Evolutionary conservation across 2,113 vertebrate species (phyloP).

Genomic region (Cyanocitta stelleri): DNA sequence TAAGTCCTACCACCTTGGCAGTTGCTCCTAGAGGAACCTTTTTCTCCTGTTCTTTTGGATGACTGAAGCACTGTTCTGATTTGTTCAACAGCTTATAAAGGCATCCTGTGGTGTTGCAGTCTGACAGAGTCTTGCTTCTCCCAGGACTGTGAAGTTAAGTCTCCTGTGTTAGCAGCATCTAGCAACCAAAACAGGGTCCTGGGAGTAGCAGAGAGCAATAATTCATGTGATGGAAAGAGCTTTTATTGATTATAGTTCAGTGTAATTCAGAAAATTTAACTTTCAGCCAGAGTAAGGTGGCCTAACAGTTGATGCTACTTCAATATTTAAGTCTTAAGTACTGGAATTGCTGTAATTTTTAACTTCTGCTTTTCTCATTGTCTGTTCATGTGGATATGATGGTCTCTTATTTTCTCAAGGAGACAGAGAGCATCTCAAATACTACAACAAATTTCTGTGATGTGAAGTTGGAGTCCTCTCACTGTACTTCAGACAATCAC

Average conservation of each 20-base stretch:
- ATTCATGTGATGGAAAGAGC: background rate
- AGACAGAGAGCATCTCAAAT: conserved; percentile 20
- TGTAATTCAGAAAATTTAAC: background rate
- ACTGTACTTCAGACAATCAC: background rate
- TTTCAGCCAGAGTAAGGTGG: background rate
- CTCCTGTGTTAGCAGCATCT: background rate
- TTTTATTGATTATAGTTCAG: background rate
- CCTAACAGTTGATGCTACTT: background rate
- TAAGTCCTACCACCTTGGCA: background rate
- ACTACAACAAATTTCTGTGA: background rate
- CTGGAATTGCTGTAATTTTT: background rate
- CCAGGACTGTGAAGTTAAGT: background rate
- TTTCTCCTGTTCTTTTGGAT: background rate
- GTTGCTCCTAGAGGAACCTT: background rate
- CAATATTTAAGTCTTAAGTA: background rate
- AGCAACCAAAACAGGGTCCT: background rate
- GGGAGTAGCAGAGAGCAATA: background rate
- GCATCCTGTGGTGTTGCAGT: background rate
- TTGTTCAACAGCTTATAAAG: background rate
- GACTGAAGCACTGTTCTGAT: background rate
- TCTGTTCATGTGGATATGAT: background rate
- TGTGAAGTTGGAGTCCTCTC: background rate
- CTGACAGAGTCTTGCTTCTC: background rate
- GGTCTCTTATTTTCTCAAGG: conserved; percentile 33
- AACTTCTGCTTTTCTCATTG: background rate